Base-by-base conservation (phyloP, 2,113 vertebrate genomes). In the Peromyscus polionotus region DNA sequence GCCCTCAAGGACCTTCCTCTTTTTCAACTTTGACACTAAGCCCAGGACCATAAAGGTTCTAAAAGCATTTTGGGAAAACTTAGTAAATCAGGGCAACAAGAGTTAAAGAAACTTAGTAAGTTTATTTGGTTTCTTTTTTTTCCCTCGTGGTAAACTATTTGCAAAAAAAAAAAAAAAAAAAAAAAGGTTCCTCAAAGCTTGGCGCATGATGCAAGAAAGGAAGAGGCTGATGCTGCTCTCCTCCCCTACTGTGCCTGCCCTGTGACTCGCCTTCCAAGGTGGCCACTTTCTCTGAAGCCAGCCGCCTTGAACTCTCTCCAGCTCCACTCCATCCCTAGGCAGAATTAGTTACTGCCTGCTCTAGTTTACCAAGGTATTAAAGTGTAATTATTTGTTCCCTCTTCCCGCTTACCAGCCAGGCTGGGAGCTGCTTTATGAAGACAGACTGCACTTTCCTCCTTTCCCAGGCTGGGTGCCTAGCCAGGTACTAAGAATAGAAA, bases 341-440 rank as follows among this genome's bases (percentile, higher is more conserved):
- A 95, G 84, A 92, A 72, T 86, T 95, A 95, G 96, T 88, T n/a
- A 91, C 5, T 86, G 76, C 75, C 92, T 95, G 75, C 81, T 94
- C 77, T 77, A 57, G 48, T 51, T 77, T 93, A 94, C 87, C 87
- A 86, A 89, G 73, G 85, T 61, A 77, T 93, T 51, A 81, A 79
- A 24, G 42, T 89, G 5, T 75, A 91, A 96, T 96, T 89, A 91
- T 79, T 54, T 96, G 96, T 88, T 96, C 91, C 93, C 91, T 89
- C 86, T 57, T 89, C 11, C 77, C 17, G 81, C 80, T 88, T 70
- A 45, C 81, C 76, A 86, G 81, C 51, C 68, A 91, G 59, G 33
- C 61, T 73, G 45, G 57, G 45, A 91, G 61, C 54, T 77, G 1
- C 51, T 39, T 80, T 95, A 33, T 95, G 80, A 97, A 97, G 92